These are phyloP conservation scores for Tor tambroides DNA, from an alignment of 2,113 vertebrate species.

Conservation along the genomic window DNA sequence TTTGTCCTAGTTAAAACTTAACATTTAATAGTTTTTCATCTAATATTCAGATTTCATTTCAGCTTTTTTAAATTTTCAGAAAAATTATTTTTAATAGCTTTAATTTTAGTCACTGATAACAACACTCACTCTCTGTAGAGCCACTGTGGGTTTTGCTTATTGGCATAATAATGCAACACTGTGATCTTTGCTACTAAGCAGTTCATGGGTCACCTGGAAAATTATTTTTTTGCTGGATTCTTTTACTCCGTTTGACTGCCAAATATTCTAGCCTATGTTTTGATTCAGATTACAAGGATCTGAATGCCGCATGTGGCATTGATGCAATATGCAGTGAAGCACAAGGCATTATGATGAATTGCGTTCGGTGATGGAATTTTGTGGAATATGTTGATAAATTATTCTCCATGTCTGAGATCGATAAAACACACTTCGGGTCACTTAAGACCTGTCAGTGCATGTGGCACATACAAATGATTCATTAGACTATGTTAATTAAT, in stretches of 20 bases:
- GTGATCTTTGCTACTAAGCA: neutral
- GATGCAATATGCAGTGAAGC: constrained; percentile 10
- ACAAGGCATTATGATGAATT: neutral
- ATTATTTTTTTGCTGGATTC: neutral
- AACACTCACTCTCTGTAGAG: neutral
- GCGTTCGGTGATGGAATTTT: constrained; percentile 26
- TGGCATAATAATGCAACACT: neutral
- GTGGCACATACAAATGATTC: constrained; percentile 32
- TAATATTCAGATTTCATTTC: no score
- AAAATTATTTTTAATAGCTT: no score
- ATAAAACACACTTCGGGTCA: constrained; percentile 38
- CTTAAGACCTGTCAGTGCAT: constrained; percentile 38
- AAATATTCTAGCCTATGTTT: neutral
- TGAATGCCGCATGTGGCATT: neutral
- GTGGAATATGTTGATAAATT: constrained; percentile 35
- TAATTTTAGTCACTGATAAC: no score
- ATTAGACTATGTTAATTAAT: constrained; percentile 38
- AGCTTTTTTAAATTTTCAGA: no score
- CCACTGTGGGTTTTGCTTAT: neutral
- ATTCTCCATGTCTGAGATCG: constrained; percentile 27
- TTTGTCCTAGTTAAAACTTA: no score
- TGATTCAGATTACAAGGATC: neutral
- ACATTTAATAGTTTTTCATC: no score
- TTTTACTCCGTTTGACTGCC: neutral
- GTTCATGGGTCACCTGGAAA: neutral